A percentile compares a stretch with the other conserved stretches of the same genome.
phyloP scores from a whole-genome alignment of 2,888 invertebrate species.

The Brassicogethes aeneus region DNA sequence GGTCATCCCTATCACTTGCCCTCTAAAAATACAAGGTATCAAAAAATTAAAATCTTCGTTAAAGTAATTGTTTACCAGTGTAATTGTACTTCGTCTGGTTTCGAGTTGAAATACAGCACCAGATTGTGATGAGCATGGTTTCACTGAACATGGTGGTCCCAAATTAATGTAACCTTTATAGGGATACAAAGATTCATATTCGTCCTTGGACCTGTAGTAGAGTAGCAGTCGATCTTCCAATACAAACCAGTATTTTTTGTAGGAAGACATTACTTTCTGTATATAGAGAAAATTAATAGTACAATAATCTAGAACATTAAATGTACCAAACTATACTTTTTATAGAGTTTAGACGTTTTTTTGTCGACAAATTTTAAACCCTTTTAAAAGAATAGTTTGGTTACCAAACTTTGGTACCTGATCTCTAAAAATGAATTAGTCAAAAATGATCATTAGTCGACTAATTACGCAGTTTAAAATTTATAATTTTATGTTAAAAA shows the following conservation, averaged over 20 bases:
- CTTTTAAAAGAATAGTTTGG: too few species aligned
- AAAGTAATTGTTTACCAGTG: constrained; percentile 33
- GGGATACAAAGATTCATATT: constrained; percentile 44
- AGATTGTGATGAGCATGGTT: constrained; percentile 30
- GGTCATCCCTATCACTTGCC: constrained; percentile 40
- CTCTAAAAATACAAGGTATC: constrained; percentile 33
- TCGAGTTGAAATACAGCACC: constrained; percentile 39
- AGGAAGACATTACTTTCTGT: constrained; percentile 40
- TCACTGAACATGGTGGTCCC: constrained; percentile 40
- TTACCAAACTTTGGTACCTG: too few species aligned
- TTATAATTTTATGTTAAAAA: too few species aligned
- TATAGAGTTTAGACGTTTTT: constrained; percentile 1
- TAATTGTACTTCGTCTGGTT: constrained; percentile 39
- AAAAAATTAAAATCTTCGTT: background rate
- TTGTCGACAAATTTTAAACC: background rate
- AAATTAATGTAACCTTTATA: constrained; percentile 46
- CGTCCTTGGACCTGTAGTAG: constrained; percentile 45
- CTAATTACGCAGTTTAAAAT: too few species aligned
- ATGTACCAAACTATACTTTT: background rate
- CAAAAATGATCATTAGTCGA: too few species aligned
- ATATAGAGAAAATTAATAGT: too few species aligned
- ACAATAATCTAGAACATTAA: background rate
- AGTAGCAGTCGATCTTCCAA: constrained; percentile 44
- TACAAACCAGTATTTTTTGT: constrained; percentile 49
- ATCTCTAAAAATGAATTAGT: too few species aligned